These are phyloP conservation scores for Tachina lurida DNA, from an alignment of 2,888 invertebrate species.

Conservation along the genomic window DNA sequence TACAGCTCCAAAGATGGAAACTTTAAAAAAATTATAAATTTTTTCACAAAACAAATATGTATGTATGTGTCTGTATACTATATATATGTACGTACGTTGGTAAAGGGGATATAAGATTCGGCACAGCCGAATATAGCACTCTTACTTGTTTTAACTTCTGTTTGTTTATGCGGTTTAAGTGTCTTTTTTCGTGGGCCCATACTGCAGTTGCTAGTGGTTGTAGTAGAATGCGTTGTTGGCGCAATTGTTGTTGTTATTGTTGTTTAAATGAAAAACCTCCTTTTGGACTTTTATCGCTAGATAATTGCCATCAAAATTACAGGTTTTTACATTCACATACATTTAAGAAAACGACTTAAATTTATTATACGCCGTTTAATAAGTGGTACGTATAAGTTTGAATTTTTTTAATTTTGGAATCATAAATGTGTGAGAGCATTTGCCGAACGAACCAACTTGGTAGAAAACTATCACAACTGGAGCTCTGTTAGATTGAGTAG, in stretches of 20 bases:
- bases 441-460: constrained; percentile 27
- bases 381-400: constrained; percentile 61
- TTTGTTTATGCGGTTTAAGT: constrained; percentile 42
- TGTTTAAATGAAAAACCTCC: constrained; percentile 73
- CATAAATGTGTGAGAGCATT: constrained; percentile 61
- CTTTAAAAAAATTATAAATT: too few species aligned
- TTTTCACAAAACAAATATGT: too few species aligned
- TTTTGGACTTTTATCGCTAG: constrained; percentile 79
- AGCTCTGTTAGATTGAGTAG: constrained; percentile 1
- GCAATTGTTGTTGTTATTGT: constrained; percentile 38
- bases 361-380: constrained; percentile 73
- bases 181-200: constrained; percentile 13
- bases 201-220: constrained; percentile 17
- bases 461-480: constrained; percentile 56
- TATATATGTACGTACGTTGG: too few species aligned
- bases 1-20: too few species aligned
- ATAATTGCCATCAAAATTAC: constrained; percentile 79
- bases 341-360: constrained; percentile 72
- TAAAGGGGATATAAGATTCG: too few species aligned
- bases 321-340: constrained; percentile 73
- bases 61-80: too few species aligned
- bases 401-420: constrained; percentile 36
- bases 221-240: constrained; percentile 39
- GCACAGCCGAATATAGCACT: too few species aligned
- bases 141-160: constrained; percentile 4